phyloP scores from a whole-genome alignment of 1,140 invertebrate species.

The Pararge aegeria region DNA sequence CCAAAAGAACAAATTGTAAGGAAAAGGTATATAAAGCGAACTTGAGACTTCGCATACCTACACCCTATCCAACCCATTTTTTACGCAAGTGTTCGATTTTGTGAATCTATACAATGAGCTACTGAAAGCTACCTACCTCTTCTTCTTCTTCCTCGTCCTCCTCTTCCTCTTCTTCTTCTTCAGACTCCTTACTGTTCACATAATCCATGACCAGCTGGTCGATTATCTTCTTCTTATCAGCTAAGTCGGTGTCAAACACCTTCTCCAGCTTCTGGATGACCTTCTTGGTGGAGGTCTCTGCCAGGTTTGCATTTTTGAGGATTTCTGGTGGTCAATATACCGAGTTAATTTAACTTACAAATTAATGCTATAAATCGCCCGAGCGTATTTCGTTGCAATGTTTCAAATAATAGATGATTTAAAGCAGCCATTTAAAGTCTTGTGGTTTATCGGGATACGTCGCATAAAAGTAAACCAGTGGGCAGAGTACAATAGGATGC shows the following conservation, averaged over 20 bases:
- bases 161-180: constrained; percentile 82
- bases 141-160: constrained; percentile 79
- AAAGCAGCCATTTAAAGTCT: constrained; percentile 48
- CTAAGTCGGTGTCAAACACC: constrained; percentile 88
- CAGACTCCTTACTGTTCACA: constrained; percentile 77
- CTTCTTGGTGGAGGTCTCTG: constrained; percentile 92
- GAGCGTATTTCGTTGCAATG: constrained; percentile 34
- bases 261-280: constrained; percentile 93
- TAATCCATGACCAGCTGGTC: constrained; percentile 90
- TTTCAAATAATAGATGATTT: constrained; percentile 51
- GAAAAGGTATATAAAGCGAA: no score
- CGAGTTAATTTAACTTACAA: not conserved
- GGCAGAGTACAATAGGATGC: constrained; percentile 40
- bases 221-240: constrained; percentile 89
- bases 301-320: constrained; percentile 92
- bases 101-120: not conserved
- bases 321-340: constrained; percentile 83
- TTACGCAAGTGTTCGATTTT: no score
- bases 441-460: constrained; percentile 51
- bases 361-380: constrained; percentile 2
- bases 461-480: constrained; percentile 72
- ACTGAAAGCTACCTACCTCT: constrained; percentile 54
- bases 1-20: no score
- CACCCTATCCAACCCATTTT: no score
- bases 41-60: no score